These are phyloP conservation scores for Drosophila athabasca DNA, from an alignment of 1,140 invertebrate genomes.

Conservation along the genomic window DNA sequence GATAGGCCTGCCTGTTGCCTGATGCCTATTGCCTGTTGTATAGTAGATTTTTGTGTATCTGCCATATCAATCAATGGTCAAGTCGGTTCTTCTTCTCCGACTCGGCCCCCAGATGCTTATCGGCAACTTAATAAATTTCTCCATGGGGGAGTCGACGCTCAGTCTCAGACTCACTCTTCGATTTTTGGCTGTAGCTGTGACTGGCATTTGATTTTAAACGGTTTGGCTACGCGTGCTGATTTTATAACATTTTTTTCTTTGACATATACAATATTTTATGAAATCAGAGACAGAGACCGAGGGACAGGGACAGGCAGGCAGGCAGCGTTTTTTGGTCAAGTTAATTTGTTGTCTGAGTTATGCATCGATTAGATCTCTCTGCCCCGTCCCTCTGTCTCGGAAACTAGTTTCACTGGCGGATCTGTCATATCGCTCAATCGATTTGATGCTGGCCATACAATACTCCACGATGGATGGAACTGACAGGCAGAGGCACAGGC, in stretches of 20 bases:
- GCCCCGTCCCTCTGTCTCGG: not conserved
- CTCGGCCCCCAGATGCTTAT: conserved; percentile 67
- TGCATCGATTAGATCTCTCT: conserved; percentile 58
- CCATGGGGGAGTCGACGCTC: conserved; percentile 62
- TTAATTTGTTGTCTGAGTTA: conserved; percentile 66
- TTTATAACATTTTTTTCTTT: conserved; percentile 52
- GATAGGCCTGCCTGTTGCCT: conserved; percentile 34
- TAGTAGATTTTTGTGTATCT: conserved; percentile 16
- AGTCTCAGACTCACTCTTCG: no score
- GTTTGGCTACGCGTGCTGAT: conserved; percentile 77
- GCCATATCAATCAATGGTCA: conserved; percentile 71
- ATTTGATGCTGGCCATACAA: conserved; percentile 59
- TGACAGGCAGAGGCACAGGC: conserved; percentile 42
- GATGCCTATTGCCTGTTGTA: conserved; percentile 29
- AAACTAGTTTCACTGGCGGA: conserved; percentile 71
- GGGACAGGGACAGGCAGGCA: conserved; percentile 15
- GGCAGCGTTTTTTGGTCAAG: conserved; percentile 41
- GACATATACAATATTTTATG: conserved; percentile 56
- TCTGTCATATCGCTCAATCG: conserved; percentile 69
- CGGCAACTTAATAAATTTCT: conserved; percentile 73
- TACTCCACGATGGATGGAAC: conserved; percentile 41
- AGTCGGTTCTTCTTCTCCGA: conserved; percentile 33
- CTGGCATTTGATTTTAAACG: conserved; percentile 71
- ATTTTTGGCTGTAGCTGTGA: conserved; percentile 15
- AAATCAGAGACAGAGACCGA: conserved; percentile 58